Base-by-base conservation (phyloP, 2,888 invertebrate genomes). In the Dendrolimus houi region DNA sequence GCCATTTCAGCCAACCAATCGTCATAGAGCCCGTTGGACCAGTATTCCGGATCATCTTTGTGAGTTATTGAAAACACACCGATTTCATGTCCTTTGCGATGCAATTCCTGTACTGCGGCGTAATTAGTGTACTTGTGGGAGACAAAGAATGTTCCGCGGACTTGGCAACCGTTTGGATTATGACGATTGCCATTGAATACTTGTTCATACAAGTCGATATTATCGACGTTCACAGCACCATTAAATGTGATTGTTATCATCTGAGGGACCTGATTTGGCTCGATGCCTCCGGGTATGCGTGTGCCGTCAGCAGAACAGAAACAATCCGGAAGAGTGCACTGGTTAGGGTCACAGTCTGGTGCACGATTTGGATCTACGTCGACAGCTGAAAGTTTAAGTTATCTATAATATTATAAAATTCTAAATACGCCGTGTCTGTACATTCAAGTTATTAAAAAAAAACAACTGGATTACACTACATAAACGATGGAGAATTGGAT, bases 1-100 rank as follows among this genome's bases (percentile, higher is more conserved):
- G 97, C 97, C 97, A 98, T 97, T 85, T 98, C 98, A 64, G 97
- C 97, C 54, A 97, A 87, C 98, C 98, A 98, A 83, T 95, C 97
- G 73, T 96, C 97, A 82, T 97, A 97, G 58, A 93, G 93, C 54
- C 97, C 97, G 63, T 95, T 93, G 9, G 93, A 92, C 97, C 98
- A 98, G 86, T 97, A 98, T 71, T 95, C 94, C 40, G 97, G 97
- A 70, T 97, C 96, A 74, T 97, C 97, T 77, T 97, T 97, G 91
- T 97, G 97, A 10, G 97, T 98, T 57, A 98, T 87, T 2, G 98
- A 98, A 90, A 97, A 97, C 17, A 97, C 96, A 0, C 96, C 93
- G 75, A 98, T 97, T 90, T 98, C 98, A 77, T 98, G 97, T 54
- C 98, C 98, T 64, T 94, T 94, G 64, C 97, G 93, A 80, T 97